Percentiles rank a stretch among this genome's conserved stretches.
Conservation (phyloP, 2,797 vertebrate species). For the Gymnothorax javanicus region DNA sequence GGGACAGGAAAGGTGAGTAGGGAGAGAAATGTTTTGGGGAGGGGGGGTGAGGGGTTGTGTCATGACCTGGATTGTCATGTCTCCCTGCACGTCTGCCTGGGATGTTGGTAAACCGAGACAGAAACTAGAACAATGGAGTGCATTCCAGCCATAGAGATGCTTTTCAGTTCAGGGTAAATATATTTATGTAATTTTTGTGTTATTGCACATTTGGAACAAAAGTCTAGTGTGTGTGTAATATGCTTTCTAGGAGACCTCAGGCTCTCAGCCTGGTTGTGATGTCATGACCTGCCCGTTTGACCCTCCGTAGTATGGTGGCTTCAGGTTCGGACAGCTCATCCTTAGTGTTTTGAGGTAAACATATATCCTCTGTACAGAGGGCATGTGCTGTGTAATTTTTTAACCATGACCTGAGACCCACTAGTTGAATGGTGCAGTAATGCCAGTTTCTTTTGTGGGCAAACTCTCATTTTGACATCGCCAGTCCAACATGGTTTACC, state of each 20-base stretch:
- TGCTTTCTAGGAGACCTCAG: not conserved
- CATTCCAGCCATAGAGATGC: not conserved
- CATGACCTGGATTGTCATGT: not conserved
- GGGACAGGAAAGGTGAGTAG: not conserved
- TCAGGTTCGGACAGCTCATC: not conserved
- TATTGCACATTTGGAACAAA: not conserved
- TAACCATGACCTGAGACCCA: not conserved
- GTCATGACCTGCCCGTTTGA: not conserved
- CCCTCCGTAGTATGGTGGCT: not conserved
- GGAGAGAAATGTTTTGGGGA: not conserved
- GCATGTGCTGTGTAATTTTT: not conserved
- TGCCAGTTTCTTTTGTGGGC: not conserved
- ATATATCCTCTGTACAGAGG: not conserved
- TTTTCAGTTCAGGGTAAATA: not conserved
- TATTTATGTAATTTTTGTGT: not conserved
- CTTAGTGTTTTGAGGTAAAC: not conserved
- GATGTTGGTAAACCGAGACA: not conserved
- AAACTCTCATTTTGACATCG: not conserved
- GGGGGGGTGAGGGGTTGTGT: not conserved
- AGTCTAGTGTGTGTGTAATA: not conserved
- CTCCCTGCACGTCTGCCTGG: slow-evolving; percentile 4
- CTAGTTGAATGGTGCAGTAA: not conserved
- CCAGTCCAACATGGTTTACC: not conserved
- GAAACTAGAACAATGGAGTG: not conserved
- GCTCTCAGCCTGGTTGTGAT: not conserved